Conservation (phyloP, 2,888 invertebrate genomes). For the Nomada ruficornis region DNA sequence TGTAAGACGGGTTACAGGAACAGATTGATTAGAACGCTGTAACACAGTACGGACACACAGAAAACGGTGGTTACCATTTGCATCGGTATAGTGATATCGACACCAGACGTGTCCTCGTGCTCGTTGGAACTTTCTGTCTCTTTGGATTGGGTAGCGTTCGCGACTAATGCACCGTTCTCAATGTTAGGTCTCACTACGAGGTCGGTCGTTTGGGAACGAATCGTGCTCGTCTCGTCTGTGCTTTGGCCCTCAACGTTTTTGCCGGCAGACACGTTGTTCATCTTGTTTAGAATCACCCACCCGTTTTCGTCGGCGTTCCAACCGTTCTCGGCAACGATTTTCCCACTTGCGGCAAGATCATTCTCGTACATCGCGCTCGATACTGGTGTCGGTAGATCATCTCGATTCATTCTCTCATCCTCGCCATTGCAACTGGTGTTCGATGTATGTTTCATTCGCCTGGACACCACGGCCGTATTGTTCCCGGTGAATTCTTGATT, state of each 20-base stretch:
- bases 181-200: slow-evolving; percentile 67
- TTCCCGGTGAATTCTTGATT: background rate
- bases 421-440: no score
- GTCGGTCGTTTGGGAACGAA: slow-evolving; percentile 71
- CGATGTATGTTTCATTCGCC: no score
- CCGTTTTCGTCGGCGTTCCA: slow-evolving; percentile 73
- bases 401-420: background rate
- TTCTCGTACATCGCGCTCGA: background rate
- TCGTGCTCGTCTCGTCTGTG: slow-evolving; percentile 65
- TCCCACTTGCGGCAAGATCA: background rate
- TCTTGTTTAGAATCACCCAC: slow-evolving; percentile 66
- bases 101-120: slow-evolving; percentile 72
- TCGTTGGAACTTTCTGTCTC: slow-evolving; percentile 68
- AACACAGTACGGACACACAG: slow-evolving; percentile 84
- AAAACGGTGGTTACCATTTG: slow-evolving; percentile 84
- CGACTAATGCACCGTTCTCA: slow-evolving; percentile 73
- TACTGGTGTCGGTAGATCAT: background rate
- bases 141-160: slow-evolving; percentile 73
- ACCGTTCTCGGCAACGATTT: slow-evolving; percentile 16
- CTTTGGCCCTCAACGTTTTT: slow-evolving; percentile 53
- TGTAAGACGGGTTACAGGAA: slow-evolving; percentile 76
- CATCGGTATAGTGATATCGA: slow-evolving; percentile 81
- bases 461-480: background rate
- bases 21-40: slow-evolving; percentile 83
- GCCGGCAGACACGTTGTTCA: slow-evolving; percentile 54